Base-by-base conservation (phyloP, 2,797 vertebrate species). In the Oreochromis mossambicus region DNA sequence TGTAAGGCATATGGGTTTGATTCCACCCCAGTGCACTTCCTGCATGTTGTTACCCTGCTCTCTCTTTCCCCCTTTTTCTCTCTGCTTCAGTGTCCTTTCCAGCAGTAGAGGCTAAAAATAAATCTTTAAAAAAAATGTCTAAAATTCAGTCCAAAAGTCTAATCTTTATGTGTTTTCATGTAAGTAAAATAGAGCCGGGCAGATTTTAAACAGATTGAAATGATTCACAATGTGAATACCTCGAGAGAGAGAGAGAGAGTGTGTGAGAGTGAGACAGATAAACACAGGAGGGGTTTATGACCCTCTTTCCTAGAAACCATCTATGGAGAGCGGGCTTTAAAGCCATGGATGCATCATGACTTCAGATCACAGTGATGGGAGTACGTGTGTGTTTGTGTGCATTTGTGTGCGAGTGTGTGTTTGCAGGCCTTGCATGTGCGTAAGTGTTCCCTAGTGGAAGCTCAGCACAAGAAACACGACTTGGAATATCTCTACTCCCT, bases 401-500 rank as follows among this genome's bases (percentile, higher is more conserved):
- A 11, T 38, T 68, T 79, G 46, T 24, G 6, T 83, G 50, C 19
- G 48, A 63, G 87, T 52, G 82, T 56, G 63, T 78, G 26, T 86
- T 41, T 81, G 66, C 19, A 29, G 26, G 55, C 66, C 73, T 73
- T 26, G 77, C 75, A 46, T 83, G 79, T 87, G 66, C n/a, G 70
- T 50, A 76, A 70, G 46, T 85, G 54, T 91, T 68, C 84, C 79
- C 79, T 79, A 75, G 79, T 77, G 48, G 58, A 88, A 83, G 79
- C 83, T 93, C 83, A 81, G 81, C 78, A 66, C 52, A 79, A 83
- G 77, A 80, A 92, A 92, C 88, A 86, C 79, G 50, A 95, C 93
- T 95, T 92, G 86, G 87, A 94, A 94, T 93, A 96, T 95, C 94
- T 94, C 82, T 88, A 80, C 81, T 80, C 95, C 82, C 88, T 96